A percentile compares a stretch with the other conserved stretches of the same genome.
These are phyloP conservation scores for Macrosiphum euphorbiae DNA, from an alignment of 2,888 invertebrate genomes.

Conservation along the genomic window DNA sequence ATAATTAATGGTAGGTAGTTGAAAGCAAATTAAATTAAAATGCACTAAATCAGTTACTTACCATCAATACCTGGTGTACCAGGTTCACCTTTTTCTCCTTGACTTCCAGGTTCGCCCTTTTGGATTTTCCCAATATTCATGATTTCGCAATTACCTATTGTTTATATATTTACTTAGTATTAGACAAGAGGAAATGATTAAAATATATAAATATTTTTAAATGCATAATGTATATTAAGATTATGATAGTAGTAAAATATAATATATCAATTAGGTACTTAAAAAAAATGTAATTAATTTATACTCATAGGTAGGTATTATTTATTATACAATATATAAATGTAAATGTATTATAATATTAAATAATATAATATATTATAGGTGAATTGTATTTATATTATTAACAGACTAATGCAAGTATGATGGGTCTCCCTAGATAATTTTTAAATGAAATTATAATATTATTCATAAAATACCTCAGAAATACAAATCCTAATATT, in stretches of 20 bases:
- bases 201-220: background rate
- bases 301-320: no score
- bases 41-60: background rate
- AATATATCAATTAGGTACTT: no score
- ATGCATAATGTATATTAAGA: background rate
- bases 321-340: no score
- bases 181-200: background rate
- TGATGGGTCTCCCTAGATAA: background rate
- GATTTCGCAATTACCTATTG: slow-evolving; percentile 74
- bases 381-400: no score
- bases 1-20: background rate
- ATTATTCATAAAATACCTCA: background rate
- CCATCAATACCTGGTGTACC: slow-evolving; percentile 70
- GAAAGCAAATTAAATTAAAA: background rate
- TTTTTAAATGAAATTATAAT: background rate
- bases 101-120: slow-evolving; percentile 75
- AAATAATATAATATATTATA: no score
- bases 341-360: no score
- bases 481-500: background rate
- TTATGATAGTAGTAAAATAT: no score
- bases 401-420: no score
- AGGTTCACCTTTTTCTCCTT: slow-evolving; percentile 75
- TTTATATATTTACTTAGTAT: background rate
- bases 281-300: no score
- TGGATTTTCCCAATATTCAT: slow-evolving; percentile 73